Percentiles rank a stretch among this genome's conserved stretches.
These are phyloP conservation scores for Amphipoea oculea DNA, from an alignment of 2,888 invertebrate species.

Conservation along the genomic window DNA sequence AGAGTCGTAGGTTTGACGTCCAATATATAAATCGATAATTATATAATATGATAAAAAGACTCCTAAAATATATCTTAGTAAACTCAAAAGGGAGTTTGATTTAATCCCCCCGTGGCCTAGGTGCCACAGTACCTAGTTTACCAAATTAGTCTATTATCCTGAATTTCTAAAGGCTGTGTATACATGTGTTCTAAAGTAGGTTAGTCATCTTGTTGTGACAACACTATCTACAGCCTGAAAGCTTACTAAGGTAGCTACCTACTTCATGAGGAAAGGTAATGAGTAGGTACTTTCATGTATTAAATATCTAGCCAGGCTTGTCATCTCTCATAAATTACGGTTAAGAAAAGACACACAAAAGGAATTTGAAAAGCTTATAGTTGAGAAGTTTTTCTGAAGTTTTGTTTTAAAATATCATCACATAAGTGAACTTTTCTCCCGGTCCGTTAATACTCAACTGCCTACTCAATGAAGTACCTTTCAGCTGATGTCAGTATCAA, in stretches of 20 bases:
- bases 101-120: no score
- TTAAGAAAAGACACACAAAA: background rate
- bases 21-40: no score
- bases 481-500: no score
- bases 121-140: background rate
- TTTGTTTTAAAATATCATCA: background rate
- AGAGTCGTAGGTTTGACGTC: no score
- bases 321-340: background rate
- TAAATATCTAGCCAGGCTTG: background rate
- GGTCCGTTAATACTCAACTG: background rate
- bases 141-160: background rate
- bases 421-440: background rate
- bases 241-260: background rate
- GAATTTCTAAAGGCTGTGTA: background rate
- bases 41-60: no score
- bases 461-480: background rate
- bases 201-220: constrained; percentile 1
- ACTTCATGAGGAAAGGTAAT: background rate
- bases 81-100: no score
- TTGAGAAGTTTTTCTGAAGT: background rate
- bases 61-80: no score
- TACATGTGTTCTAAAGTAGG: background rate
- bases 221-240: background rate
- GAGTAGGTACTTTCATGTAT: background rate
- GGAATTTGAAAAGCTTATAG: background rate